These are phyloP conservation scores for Noctuana brunneofusca DNA, from an alignment of 2,888 invertebrate genomes.

Conservation along the genomic window DNA sequence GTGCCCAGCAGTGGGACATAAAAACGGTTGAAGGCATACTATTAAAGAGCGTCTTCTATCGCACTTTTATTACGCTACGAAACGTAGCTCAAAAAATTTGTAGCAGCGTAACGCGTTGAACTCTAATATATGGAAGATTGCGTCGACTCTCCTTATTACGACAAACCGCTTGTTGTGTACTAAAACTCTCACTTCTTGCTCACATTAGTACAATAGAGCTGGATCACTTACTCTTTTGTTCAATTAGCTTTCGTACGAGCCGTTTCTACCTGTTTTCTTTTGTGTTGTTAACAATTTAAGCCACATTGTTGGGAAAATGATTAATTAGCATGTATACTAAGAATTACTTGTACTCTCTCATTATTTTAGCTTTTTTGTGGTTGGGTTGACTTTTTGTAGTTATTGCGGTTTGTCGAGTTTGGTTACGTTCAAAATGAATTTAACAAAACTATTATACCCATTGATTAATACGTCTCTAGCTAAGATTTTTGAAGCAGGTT, in stretches of 20 bases:
- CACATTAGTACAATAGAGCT: conserved; percentile 19
- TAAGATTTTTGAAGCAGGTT: too few species aligned
- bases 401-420: not conserved
- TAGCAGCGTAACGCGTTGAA: conserved; percentile 46
- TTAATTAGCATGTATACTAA: not conserved
- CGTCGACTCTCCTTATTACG: not conserved
- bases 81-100: not conserved
- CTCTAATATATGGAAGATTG: conserved; percentile 48
- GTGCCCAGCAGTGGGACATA: too few species aligned
- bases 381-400: not conserved
- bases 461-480: too few species aligned
- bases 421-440: too few species aligned
- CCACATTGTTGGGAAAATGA: conserved; percentile 15
- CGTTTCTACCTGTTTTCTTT: conserved; percentile 12
- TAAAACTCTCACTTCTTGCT: conserved; percentile 29
- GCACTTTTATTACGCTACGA: not conserved
- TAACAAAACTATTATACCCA: too few species aligned
- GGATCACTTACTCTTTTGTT: conserved; percentile 28
- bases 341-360: not conserved
- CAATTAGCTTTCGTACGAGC: conserved; percentile 27
- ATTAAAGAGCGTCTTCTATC: not conserved
- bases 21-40: too few species aligned
- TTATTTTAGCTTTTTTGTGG: not conserved
- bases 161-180: conserved; percentile 19
- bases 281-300: not conserved